Evolutionary conservation across 2,888 invertebrate genomes (phyloP).

Genomic region (Scrobipalpa atriplicella): DNA sequence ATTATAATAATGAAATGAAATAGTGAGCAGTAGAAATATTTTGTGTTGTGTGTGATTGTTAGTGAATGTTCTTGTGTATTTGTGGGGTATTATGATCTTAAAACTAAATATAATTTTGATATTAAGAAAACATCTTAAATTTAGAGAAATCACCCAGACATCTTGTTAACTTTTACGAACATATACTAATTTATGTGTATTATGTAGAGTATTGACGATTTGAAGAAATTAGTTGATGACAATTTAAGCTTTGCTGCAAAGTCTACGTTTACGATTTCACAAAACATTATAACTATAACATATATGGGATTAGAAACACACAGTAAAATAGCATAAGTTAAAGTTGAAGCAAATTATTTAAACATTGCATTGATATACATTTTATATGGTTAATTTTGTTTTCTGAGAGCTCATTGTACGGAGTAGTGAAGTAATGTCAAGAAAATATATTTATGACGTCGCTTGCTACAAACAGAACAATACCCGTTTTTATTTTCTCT

Average conservation of each 20-base stretch:
- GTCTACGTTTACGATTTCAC: slow-evolving; percentile 63
- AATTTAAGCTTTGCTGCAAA: slow-evolving; percentile 73
- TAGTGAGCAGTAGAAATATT: slow-evolving; percentile 38
- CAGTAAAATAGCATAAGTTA: slow-evolving; percentile 60
- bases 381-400: slow-evolving; percentile 21
- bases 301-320: slow-evolving; percentile 67
- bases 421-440: slow-evolving; percentile 1
- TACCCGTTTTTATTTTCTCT: no score
- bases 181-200: slow-evolving; percentile 55
- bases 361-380: neutral
- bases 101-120: slow-evolving; percentile 36
- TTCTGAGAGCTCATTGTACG: neutral
- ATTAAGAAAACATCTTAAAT: slow-evolving; percentile 79
- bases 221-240: slow-evolving; percentile 74
- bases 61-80: slow-evolving; percentile 38
- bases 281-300: slow-evolving; percentile 51
- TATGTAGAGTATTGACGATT: slow-evolving; percentile 66
- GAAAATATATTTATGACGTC: neutral
- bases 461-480: neutral
- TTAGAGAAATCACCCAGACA: slow-evolving; percentile 40
- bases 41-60: slow-evolving; percentile 35
- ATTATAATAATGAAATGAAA: slow-evolving; percentile 35
- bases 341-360: slow-evolving; percentile 45
- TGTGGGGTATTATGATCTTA: slow-evolving; percentile 13
- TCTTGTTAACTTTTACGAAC: slow-evolving; percentile 43